Percentiles rank a stretch among this genome's conserved stretches.
These are phyloP conservation scores for Pluvianellus socialis DNA, from an alignment of 2,113 vertebrate species.

Conservation along the genomic window DNA sequence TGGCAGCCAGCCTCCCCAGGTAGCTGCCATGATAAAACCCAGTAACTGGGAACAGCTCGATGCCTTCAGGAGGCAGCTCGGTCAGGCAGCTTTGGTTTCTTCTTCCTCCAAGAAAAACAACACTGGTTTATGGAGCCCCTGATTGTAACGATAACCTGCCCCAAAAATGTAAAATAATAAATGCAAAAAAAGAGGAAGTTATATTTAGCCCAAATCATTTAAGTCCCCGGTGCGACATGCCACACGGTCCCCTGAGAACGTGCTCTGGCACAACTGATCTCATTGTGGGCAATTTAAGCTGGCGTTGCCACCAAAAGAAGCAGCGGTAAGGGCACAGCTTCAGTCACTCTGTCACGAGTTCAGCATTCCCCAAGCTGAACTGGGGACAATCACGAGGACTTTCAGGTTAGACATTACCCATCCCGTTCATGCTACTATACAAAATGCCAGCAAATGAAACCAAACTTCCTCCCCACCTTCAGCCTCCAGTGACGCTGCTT, in stretches of 20 bases:
- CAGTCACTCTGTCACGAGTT: not conserved
- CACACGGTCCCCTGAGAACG: not conserved
- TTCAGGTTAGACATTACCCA: not conserved
- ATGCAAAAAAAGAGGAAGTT: not conserved
- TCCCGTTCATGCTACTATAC: not conserved
- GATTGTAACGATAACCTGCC: not conserved
- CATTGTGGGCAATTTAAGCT: fast-evolving
- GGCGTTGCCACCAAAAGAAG: not conserved
- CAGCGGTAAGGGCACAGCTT: not conserved
- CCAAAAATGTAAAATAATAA: not conserved
- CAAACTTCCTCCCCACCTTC: not conserved
- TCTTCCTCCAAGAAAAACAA: not conserved
- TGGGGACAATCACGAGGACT: not conserved
- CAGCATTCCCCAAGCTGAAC: not conserved
- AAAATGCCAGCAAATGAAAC: not conserved
- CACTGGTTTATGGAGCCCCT: not conserved
- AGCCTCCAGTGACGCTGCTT: not conserved
- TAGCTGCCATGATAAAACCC: not conserved
- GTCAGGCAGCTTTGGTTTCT: not conserved
- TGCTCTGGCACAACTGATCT: not conserved
- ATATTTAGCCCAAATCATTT: not conserved
- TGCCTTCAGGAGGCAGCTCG: not conserved
- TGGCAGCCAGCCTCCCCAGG: not conserved
- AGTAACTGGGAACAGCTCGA: not conserved
- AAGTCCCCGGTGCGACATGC: not conserved